phyloP scores from a whole-genome alignment of 2,888 invertebrate species.

The Conus canariensis region DNA sequence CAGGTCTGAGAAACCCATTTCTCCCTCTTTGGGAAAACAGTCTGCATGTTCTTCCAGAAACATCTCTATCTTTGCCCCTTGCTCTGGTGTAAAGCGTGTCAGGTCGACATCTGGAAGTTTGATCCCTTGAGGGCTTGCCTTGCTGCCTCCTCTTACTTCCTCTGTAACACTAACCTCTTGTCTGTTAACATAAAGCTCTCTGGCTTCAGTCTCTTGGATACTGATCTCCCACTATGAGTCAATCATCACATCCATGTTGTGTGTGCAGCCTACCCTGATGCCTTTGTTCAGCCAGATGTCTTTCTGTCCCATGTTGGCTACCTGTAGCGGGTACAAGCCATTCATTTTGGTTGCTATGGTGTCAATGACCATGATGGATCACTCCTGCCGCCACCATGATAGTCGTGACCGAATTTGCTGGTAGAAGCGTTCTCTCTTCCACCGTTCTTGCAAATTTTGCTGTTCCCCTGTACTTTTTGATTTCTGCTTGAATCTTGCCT shows the following conservation, averaged over 20 bases:
- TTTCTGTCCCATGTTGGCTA: not conserved
- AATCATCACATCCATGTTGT: not conserved
- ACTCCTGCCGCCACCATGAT: not conserved
- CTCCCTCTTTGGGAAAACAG: not conserved
- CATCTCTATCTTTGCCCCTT: not conserved
- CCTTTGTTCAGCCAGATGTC: slow-evolving; percentile 1
- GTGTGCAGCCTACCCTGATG: not conserved
- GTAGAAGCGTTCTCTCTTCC: not conserved
- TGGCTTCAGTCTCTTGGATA: not conserved
- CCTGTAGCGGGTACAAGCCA: not conserved
- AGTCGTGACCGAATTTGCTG: not conserved
- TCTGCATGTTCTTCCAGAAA: not conserved
- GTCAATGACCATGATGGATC: not conserved
- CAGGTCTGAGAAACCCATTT: slow-evolving; percentile 19
- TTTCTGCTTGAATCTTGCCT: not conserved
- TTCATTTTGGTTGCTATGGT: not conserved
- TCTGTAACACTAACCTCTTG: no score
- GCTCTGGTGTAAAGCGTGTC: not conserved
- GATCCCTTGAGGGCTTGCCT: not conserved
- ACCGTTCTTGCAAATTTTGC: not conserved
- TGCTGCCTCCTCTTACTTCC: no score
- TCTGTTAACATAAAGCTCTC: not conserved
- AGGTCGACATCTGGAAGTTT: not conserved
- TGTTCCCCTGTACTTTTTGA: not conserved
- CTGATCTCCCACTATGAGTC: no score